These are phyloP conservation scores for Ormyrus nitidulus DNA, from an alignment of 2,888 invertebrate genomes.

Conservation along the genomic window DNA sequence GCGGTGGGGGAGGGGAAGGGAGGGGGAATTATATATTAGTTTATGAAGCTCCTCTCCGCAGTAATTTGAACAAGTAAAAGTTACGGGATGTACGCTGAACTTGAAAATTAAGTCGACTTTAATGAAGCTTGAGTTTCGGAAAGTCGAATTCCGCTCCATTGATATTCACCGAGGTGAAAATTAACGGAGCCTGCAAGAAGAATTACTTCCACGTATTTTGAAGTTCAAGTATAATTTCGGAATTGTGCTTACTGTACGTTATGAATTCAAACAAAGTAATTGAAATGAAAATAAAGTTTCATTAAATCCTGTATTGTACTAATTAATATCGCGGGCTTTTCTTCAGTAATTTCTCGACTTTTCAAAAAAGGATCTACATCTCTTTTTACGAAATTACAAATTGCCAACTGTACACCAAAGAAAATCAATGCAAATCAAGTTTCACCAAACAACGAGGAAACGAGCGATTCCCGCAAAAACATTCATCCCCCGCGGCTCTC, in stretches of 20 bases:
- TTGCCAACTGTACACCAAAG: too few relatives aligned
- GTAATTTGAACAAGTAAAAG: slow-evolving; percentile 24
- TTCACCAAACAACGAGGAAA: too few relatives aligned
- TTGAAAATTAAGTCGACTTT: slow-evolving; percentile 42
- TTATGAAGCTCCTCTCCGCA: neutral
- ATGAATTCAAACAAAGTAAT: neutral
- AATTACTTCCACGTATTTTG: slow-evolving; percentile 6
- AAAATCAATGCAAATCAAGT: too few relatives aligned
- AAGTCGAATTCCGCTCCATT: slow-evolving; percentile 41
- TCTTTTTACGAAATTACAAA: too few relatives aligned
- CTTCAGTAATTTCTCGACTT: too few relatives aligned
- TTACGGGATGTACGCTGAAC: slow-evolving; percentile 29
- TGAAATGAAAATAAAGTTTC: neutral
- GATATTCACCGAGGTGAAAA: slow-evolving; percentile 30
- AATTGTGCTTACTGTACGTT: neutral
- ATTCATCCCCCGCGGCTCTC: too few relatives aligned
- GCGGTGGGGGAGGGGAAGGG: too few relatives aligned
- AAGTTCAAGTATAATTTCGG: neutral
- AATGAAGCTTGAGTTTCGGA: slow-evolving; percentile 17
- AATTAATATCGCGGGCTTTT: too few relatives aligned
- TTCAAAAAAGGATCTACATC: too few relatives aligned
- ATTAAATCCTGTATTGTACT: too few relatives aligned
- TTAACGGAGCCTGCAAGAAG: neutral
- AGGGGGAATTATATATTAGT: slow-evolving; percentile 13
- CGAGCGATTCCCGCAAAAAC: too few relatives aligned